These are phyloP conservation scores for Bovichtus diacanthus DNA, from an alignment of 2,797 vertebrate species.

Conservation along the genomic window DNA sequence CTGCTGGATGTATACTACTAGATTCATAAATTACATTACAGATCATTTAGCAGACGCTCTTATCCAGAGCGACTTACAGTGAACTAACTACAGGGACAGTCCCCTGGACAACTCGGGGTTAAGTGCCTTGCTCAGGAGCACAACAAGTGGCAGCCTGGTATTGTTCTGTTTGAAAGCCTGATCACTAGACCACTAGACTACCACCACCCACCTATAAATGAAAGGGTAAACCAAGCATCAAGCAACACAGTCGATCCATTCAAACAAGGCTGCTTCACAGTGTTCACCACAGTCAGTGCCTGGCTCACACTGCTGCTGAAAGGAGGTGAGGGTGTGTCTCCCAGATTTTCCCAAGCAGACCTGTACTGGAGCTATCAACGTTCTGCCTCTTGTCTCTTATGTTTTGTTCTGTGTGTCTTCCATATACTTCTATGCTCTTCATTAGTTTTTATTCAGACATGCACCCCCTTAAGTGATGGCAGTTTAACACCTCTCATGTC, in stretches of 20 bases:
- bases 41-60: too few relatives aligned
- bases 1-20: conserved; percentile 29
- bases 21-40: too few relatives aligned
- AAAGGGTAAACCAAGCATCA: neutral
- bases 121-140: too few relatives aligned
- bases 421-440: neutral
- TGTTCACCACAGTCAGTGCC: neutral
- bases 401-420: neutral
- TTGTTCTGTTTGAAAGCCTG: too few relatives aligned
- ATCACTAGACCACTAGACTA: too few relatives aligned
- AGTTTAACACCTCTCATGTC: neutral
- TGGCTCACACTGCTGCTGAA: neutral
- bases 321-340: neutral
- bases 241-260: neutral
- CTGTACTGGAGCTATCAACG: neutral
- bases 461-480: neutral
- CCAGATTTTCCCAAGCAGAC: conserved; percentile 1
- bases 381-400: neutral
- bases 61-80: too few relatives aligned
- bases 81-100: too few relatives aligned
- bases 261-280: neutral
- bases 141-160: too few relatives aligned
- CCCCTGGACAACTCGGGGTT: too few relatives aligned
- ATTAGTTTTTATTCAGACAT: neutral
- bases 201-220: too few relatives aligned